phyloP scores from a whole-genome alignment of 2,113 vertebrate species.

The Sylvilagus bachmani region DNA sequence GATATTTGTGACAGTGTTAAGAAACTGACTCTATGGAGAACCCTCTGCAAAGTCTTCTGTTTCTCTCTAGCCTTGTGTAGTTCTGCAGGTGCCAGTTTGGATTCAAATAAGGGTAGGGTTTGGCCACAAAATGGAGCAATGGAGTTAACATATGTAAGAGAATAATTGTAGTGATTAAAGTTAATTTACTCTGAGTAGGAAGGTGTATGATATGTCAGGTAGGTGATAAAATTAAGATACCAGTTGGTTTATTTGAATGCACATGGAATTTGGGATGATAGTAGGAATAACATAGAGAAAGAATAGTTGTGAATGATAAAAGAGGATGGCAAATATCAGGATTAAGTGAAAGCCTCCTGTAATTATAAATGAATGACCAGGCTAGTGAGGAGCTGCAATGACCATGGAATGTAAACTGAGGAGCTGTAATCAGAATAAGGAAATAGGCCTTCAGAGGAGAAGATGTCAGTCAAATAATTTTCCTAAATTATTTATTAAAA shows the following conservation, averaged over 20 bases:
- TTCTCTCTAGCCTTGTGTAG: background rate
- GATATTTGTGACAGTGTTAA: background rate
- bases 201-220: background rate
- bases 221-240: background rate
- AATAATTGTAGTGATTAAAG: background rate
- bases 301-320: background rate
- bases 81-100: background rate
- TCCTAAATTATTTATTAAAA: background rate
- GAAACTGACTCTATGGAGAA: background rate
- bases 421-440: background rate
- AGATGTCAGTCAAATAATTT: background rate
- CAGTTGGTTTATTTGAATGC: background rate
- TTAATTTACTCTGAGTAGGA: background rate
- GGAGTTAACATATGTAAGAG: accelerated
- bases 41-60: background rate
- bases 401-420: no score
- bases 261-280: background rate
- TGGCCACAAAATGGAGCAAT: background rate
- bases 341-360: background rate
- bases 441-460: background rate
- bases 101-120: background rate
- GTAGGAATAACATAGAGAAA: background rate
- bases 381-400: no score
- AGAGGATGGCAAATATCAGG: background rate
- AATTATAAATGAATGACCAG: background rate